Conservation (phyloP, 2,797 vertebrate genomes). For the Limosa lapponica region DNA sequence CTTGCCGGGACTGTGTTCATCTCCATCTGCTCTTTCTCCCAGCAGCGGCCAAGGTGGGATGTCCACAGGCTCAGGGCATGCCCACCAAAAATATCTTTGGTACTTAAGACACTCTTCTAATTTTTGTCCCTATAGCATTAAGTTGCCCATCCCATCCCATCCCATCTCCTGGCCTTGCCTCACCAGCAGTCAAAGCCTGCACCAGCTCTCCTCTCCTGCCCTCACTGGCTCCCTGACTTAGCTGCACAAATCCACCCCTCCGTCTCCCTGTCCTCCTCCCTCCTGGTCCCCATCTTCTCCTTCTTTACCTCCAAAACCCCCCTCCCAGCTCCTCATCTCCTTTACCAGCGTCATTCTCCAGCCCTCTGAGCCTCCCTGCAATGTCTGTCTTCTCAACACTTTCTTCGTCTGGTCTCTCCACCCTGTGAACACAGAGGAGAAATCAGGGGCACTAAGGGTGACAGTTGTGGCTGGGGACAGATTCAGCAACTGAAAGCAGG, state of each 20-base stretch:
- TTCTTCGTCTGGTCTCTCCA: neutral
- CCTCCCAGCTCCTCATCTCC: neutral
- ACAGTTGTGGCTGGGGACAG: neutral
- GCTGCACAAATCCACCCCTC: neutral
- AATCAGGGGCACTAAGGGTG: neutral
- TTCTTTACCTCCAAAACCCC: neutral
- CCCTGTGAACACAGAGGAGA: neutral
- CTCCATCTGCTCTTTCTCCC: neutral
- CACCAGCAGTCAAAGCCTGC: neutral
- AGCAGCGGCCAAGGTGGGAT: neutral
- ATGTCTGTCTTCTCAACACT: neutral
- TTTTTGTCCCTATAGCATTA: neutral
- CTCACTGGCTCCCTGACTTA: neutral
- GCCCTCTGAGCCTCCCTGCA: rapidly evolving
- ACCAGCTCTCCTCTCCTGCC: neutral
- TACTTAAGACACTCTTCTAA: neutral
- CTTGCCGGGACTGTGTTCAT: neutral
- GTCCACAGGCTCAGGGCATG: neutral
- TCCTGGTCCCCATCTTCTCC: neutral
- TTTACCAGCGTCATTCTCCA: neutral
- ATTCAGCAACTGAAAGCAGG: neutral
- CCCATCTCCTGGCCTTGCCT: neutral
- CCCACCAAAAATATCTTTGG: neutral
- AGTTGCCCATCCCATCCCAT: neutral
- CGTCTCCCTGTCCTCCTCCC: neutral